Base-by-base conservation (phyloP, 2,888 invertebrate genomes). In the Nymphalis urticae region DNA sequence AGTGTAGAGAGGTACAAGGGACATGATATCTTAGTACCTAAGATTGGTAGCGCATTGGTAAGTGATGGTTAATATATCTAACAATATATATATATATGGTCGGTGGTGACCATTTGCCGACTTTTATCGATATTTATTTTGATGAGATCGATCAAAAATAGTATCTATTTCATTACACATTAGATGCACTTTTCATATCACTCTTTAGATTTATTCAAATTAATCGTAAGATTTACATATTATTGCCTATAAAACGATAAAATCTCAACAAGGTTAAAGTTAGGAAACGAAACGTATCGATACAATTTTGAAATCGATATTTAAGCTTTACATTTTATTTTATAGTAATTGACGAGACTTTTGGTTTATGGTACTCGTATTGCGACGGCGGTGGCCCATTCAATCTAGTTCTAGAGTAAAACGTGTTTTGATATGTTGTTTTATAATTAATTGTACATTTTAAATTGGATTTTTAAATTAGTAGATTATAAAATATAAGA, bases 191-290 rank as follows among this genome's bases (percentile, higher is more conserved):
- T n/a, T 19, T 50, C 17, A 0, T 42, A 13, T 10, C 13, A 3
- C 13, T 4, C 2, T 13, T 42, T 42, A 42, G 4, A 42, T 13
- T 13, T n/a, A 58, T 58, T 42, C 13, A 58, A 58, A 58, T 58
- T 36, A 36, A 62, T 51, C 24, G 27, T n/a, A 42, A n/a, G n/a
- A 67, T 62, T 62, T 62, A 67, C 56, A 67, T 67, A 42, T 50
- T 32, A n/a, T 17, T 13, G 9, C 10, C 24, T 62, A 24, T 50
- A 16, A 42, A 62, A 62, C 42, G 48, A 32, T 36, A 17, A 67
- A 50, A 67, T 42, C 6, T 53, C 64, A 64, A 60, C 68, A 60
- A 64, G 68, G 64, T 68, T 61, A 32, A 36, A 10, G 19, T 51
- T 50, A 51, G 2, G 62, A 53, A 53, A 48, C 48, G 51, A 62